Percentiles rank a stretch among this genome's conserved stretches.
phyloP scores from a whole-genome alignment of 2,797 vertebrate genomes.

The Cyprinella venusta region DNA sequence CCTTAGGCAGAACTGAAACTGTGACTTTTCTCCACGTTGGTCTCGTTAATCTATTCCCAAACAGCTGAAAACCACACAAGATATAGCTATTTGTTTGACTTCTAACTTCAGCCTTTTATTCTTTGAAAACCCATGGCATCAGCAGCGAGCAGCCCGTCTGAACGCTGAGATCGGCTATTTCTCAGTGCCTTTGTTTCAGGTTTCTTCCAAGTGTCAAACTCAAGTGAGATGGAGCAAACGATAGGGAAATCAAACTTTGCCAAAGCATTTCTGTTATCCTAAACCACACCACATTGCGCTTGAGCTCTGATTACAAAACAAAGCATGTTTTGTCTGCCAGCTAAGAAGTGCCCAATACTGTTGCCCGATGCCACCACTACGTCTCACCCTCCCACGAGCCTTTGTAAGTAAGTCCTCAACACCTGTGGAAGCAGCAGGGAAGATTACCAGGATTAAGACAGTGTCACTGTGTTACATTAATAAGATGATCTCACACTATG shows the following conservation, averaged over 20 bases:
- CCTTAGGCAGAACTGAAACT: no score
- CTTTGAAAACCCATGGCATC: background rate
- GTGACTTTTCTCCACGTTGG: background rate
- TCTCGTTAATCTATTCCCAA: background rate
- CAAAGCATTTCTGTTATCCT: constrained; percentile 24
- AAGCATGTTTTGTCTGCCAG: constrained; percentile 37
- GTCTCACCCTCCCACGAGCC: constrained; percentile 16
- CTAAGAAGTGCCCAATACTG: constrained; percentile 18
- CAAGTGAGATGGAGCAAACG: background rate
- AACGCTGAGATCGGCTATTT: background rate
- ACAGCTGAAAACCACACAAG: background rate
- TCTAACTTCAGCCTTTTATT: constrained; percentile 2
- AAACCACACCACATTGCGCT: constrained; percentile 14
- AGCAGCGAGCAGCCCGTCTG: background rate
- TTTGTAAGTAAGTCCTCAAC: constrained; percentile 56
- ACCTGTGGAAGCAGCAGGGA: constrained; percentile 50
- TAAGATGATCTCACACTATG: constrained; percentile 31
- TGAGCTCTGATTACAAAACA: constrained; percentile 45
- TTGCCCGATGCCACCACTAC: background rate
- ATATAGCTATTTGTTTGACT: background rate
- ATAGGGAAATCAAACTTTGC: background rate
- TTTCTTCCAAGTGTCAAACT: constrained; percentile 4
- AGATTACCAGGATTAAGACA: constrained; percentile 61
- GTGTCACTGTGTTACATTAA: constrained; percentile 51
- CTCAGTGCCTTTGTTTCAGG: background rate